Conservation (phyloP, 2,888 invertebrate species). For the Tinea pellionella region DNA sequence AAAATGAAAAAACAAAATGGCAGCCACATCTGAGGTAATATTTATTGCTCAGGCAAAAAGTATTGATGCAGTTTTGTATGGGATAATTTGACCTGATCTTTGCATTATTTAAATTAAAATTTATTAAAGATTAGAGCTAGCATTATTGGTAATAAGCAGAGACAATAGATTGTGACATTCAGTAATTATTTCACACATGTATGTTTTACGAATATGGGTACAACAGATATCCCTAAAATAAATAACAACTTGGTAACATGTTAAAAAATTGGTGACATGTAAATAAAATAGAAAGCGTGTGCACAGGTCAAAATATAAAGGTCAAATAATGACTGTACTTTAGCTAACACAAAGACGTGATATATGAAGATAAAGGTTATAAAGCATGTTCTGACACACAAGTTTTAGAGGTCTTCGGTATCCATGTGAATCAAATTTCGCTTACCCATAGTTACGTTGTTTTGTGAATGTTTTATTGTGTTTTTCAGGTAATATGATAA, state of each 20-base stretch:
- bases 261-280: too few species aligned
- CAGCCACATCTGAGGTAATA: conserved; percentile 8
- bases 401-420: neutral
- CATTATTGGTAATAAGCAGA: too few species aligned
- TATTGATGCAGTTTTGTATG: neutral
- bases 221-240: too few species aligned
- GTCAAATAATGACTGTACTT: neutral
- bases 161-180: too few species aligned
- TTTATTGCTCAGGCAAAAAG: conserved; percentile 2
- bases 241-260: too few species aligned
- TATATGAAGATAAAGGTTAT: conserved; percentile 13
- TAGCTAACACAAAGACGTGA: conserved; percentile 9
- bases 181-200: too few species aligned
- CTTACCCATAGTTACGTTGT: neutral
- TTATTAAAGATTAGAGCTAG: too few species aligned
- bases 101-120: too few species aligned
- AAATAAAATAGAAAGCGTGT: too few species aligned
- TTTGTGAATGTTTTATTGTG: neutral
- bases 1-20: neutral
- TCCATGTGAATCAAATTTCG: neutral
- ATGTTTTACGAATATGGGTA: too few species aligned
- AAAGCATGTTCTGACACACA: conserved; percentile 1
- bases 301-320: neutral
- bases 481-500: neutral
- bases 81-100: neutral